phyloP scores from a whole-genome alignment of 2,797 vertebrate species.

The Hydrophis major region DNA sequence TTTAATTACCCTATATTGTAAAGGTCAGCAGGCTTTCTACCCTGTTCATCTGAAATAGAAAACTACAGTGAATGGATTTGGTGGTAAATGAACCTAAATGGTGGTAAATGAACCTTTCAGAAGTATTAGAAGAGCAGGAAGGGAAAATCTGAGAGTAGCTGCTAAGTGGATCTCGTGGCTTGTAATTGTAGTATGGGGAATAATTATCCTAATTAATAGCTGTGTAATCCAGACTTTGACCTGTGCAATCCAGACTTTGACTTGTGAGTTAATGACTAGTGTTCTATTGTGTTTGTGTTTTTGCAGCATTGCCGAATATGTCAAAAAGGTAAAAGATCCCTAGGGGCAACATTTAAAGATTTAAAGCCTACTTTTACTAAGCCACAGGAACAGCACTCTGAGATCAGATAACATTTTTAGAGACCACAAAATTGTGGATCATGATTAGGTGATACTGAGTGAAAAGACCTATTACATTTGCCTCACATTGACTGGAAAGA shows the following conservation, averaged over 20 bases:
- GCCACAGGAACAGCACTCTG: constrained; percentile 84
- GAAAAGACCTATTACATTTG: constrained; percentile 79
- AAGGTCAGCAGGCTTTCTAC: constrained; percentile 85
- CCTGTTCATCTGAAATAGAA: constrained; percentile 84
- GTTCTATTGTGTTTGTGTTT: constrained; percentile 56
- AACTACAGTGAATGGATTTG: constrained; percentile 80
- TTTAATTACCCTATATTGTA: constrained; percentile 72
- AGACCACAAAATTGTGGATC: constrained; percentile 68
- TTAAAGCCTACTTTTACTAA: constrained; percentile 76
- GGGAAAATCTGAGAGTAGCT: constrained; percentile 68
- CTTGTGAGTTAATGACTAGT: constrained; percentile 64
- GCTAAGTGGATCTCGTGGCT: constrained; percentile 92
- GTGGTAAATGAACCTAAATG: constrained; percentile 89
- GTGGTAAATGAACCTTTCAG: constrained; percentile 82
- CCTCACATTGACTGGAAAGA: constrained; percentile 44
- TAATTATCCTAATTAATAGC: constrained; percentile 98
- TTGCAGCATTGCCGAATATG: constrained; percentile 72
- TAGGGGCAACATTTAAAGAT: constrained; percentile 71
- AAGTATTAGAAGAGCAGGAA: constrained; percentile 76
- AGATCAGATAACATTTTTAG: constrained; percentile 79
- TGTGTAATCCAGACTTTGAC: constrained; percentile 70
- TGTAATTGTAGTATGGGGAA: constrained; percentile 89
- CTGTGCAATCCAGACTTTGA: constrained; percentile 48
- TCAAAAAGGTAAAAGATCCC: constrained; percentile 83
- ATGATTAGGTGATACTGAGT: constrained; percentile 50